Base-by-base conservation (phyloP, 2,113 vertebrate genomes). In the Alectura lathami region DNA sequence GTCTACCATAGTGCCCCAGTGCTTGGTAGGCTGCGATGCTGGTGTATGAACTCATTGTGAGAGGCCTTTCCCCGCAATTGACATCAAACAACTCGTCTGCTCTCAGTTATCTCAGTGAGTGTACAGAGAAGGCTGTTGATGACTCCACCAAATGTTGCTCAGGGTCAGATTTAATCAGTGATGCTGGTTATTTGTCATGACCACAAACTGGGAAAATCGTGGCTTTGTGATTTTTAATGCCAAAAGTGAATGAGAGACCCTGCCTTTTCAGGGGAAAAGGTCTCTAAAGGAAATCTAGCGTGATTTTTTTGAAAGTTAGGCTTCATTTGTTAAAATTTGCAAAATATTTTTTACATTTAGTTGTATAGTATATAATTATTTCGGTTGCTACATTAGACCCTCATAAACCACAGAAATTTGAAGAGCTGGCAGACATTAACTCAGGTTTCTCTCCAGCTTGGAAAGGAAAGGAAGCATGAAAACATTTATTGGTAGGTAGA, bases 31-130 rank as follows among this genome's bases (percentile, higher is more conserved):
- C n/a, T n/a, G n/a, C n/a, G n/a, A n/a, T n/a, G n/a, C n/a, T n/a
- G n/a, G n/a, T n/a, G n/a, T n/a, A 21, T 8, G 26, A 73, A 83
- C 8, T 74, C 20, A 34, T 17, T 40, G 45, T 36, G 70, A 10
- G 14, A 84, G 29, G 51, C 27, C 70, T 53, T 18, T 66, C 56
- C 24, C 21, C 67, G 47, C 13, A 84, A 76, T 5, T n/a, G 38
- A 53, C 17, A 62, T 40, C 17, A 32, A 70, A 21, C 83, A 13
- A 66, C 17, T 17, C 63, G 43, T 42, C 24, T 79, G 14, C 47
- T 69, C 67, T 69, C 17, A 18, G 45, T 11, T 29, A 5, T 22
- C 34, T 59, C 0, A 0, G 17, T 56, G 32, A 91, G 11, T 4
- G 17, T 51, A 38, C 9, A 76, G 43, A 70, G 18, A 17, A 0